Evolutionary conservation across 2,797 vertebrate genomes (phyloP), one percentile per base, ranked within the genome.

Genomic region (Ceyx erithaca): DNA sequence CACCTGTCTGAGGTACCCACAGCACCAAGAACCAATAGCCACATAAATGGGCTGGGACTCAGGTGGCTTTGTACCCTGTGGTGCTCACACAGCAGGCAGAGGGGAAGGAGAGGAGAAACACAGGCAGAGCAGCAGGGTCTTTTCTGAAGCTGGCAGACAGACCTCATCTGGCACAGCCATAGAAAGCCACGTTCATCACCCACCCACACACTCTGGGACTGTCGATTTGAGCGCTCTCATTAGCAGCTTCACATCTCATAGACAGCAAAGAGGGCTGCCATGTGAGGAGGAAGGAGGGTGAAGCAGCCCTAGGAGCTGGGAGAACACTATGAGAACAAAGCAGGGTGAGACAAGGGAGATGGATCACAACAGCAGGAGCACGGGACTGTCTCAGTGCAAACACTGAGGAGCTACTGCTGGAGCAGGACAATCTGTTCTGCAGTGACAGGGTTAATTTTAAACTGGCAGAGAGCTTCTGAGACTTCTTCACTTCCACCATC

Each of bases 361-460:
- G 1, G 30, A 31, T 55, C 46, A 43, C 25, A 59, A 26, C 25
- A 2, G 1, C 33, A 64, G 59, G 22, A 86, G 26, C 14, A 5
- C 12, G 16, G 41, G 41, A 30, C 21, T 41, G 9, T 63, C 61
- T 75, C 43, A 18, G 17, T 37, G 11, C 1, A 4, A 76, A 49
- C 41, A 28, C 33, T 26, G 19, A 45, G 23, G 21, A 79, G 48
- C 19, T 83, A 17, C 45, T 84, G 48, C 37, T 46, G 48, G 37
- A 54, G 37, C 12, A 71, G 28, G 12, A 45, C 9, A 66, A 66
- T 26, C 49, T 55, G 40, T 78, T n/a, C 66, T 72, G 76, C 55
- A 80, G 40, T 16, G 35, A 55, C 7, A 59, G 88, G 57, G 90
- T 94, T 94, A 90, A 92, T 89, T 89, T 85, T 67, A 63, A 82